Conservation (phyloP, 2,797 vertebrate genomes). For the Spinus olivaceus region DNA sequence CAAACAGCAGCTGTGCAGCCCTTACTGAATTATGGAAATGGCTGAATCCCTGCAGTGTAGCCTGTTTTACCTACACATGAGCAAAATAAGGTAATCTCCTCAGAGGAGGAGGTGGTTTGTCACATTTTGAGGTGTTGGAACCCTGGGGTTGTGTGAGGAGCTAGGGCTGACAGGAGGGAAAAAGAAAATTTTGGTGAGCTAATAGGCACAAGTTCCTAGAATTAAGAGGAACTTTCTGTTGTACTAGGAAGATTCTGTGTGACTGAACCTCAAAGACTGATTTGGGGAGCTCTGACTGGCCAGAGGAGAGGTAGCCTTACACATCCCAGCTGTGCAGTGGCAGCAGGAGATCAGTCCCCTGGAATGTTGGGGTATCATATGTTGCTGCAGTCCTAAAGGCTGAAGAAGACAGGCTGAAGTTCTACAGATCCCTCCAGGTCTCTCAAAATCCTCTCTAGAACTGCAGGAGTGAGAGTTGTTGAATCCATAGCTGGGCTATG, state of each 20-base stretch:
- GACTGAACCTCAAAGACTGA: neutral
- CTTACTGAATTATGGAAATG: neutral
- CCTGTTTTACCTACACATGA: neutral
- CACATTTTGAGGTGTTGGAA: neutral
- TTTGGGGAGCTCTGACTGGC: neutral
- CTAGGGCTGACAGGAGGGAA: accelerated
- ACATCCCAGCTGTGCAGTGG: neutral
- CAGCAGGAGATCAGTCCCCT: accelerated
- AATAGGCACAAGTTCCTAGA: neutral
- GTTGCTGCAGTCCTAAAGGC: accelerated
- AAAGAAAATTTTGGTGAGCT: too few relatives aligned
- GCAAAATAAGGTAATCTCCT: neutral
- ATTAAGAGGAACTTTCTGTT: neutral
- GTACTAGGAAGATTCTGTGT: neutral
- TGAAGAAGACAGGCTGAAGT: neutral
- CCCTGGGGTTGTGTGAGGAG: neutral
- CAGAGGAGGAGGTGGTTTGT: neutral
- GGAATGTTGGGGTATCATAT: accelerated
- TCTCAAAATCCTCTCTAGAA: neutral
- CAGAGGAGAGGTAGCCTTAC: neutral
- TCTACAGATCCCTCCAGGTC: neutral
- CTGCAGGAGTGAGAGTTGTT: neutral
- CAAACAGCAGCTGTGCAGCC: neutral
- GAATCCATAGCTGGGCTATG: neutral
- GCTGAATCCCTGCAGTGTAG: neutral